Base-by-base conservation (phyloP, 2,113 vertebrate genomes). In the Peromyscus polionotus region DNA sequence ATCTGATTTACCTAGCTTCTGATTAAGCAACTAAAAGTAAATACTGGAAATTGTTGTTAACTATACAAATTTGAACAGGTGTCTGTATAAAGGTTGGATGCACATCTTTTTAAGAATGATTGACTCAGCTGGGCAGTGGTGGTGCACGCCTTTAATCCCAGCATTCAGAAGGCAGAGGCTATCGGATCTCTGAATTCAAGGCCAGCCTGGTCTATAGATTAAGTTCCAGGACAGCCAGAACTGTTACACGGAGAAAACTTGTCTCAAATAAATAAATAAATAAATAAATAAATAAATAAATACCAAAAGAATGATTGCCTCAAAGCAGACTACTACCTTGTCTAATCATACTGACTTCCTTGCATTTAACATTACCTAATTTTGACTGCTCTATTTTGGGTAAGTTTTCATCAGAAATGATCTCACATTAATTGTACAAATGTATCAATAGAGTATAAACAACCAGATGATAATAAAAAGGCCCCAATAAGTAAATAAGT, bases 11-110 rank as follows among this genome's bases (percentile, higher is more conserved):
- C 24, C 7, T n/a, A 96, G 73, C 80, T 87, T 95, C 98, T 97
- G 95, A 33, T 95, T 97, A 97, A 97, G 97, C 95, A 96, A 42
- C 85, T 92, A 77, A 95, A 98, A 96, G 92, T 95, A 98, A 98
- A 98, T 97, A 98, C 13, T 97, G 90, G 97, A 97, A 91, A 98
- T 85, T 98, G 84, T 90, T 91, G 73, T 92, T 97, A 96, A 91
- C 86, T 87, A 91, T 93, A 87, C 97, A 97, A 98, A 97, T 99
- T 99, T 98, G 98, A 99, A 98, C 98, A 98, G 98, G 97, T 99
- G 98, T 97, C 98, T 95, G 77, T 22, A 96, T 65, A 92, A 96
- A 97, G 96, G 45, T 77, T 97, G 81, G 65, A 54, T 89, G 39
- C 81, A 97, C 61, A n/a, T 83, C 77, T 95, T 97, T 96, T 70